Percentiles rank a stretch among this genome's conserved stretches.
phyloP scores from a whole-genome alignment of 2,113 vertebrate species.

The Lontra canadensis region DNA sequence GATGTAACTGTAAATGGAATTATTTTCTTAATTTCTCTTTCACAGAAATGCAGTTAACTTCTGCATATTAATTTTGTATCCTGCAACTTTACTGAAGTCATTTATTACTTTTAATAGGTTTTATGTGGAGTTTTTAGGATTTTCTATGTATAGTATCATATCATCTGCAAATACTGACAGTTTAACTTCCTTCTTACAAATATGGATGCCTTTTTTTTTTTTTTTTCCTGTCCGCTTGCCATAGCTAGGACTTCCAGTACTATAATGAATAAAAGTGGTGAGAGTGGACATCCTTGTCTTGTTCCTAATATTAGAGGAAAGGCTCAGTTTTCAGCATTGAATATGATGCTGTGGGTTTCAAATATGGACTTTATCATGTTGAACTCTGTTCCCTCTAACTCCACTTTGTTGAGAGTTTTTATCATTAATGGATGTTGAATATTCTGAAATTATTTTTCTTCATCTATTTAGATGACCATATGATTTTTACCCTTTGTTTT shows the following conservation, averaged over 20 bases:
- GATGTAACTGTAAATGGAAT: background rate
- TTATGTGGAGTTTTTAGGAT: background rate
- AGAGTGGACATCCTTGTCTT: background rate
- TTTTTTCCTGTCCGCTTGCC: background rate
- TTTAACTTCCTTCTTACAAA: background rate
- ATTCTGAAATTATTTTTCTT: background rate
- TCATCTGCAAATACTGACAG: background rate
- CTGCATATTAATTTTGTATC: background rate
- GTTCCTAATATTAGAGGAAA: background rate
- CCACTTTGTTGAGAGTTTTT: background rate
- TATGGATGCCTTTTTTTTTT: background rate
- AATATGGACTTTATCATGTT: background rate
- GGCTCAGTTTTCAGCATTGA: background rate
- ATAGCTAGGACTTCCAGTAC: background rate
- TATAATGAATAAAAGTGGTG: background rate
- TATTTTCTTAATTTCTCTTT: background rate
- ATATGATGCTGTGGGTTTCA: background rate
- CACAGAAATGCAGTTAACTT: background rate
- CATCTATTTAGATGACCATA: background rate
- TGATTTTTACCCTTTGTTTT: background rate
- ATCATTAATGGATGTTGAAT: background rate
- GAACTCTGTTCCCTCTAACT: background rate
- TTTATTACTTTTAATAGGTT: background rate
- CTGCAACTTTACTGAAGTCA: background rate
- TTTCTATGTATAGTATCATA: background rate